These are phyloP conservation scores for Acyrthosiphon pisum DNA, from an alignment of 1,140 invertebrate genomes.

Conservation along the genomic window DNA sequence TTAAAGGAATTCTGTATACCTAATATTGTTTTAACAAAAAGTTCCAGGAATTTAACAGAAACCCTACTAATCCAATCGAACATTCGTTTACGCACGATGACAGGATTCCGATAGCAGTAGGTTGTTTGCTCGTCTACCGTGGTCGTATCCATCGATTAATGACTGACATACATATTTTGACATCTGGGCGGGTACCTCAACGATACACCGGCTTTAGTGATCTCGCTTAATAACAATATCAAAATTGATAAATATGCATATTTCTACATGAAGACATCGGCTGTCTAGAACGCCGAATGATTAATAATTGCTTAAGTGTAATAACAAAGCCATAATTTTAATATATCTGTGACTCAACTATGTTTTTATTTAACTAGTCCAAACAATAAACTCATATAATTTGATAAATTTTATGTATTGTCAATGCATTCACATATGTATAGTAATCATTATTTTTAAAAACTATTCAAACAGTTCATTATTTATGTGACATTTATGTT, in stretches of 20 bases:
- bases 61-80: background rate
- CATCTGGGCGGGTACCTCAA: slow-evolving; percentile 40
- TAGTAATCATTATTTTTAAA: slow-evolving; percentile 29
- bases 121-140: background rate
- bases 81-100: slow-evolving; percentile 7
- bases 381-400: background rate
- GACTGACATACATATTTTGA: slow-evolving; percentile 51
- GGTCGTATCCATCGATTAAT: slow-evolving; percentile 45
- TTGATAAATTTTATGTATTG: slow-evolving; percentile 24
- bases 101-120: background rate
- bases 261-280: slow-evolving; percentile 50
- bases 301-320: slow-evolving; percentile 28
- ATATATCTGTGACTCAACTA: background rate
- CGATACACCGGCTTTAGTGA: slow-evolving; percentile 39
- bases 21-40: background rate
- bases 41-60: background rate
- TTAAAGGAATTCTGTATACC: background rate
- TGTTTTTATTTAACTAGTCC: background rate
- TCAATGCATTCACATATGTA: background rate
- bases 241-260: slow-evolving; percentile 56
- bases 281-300: slow-evolving; percentile 36
- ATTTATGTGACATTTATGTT: slow-evolving; percentile 44
- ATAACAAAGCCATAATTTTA: slow-evolving; percentile 32
- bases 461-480: background rate
- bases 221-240: slow-evolving; percentile 55